These are phyloP conservation scores for Eupithecia subfuscata DNA, from an alignment of 2,888 invertebrate species.

Conservation along the genomic window DNA sequence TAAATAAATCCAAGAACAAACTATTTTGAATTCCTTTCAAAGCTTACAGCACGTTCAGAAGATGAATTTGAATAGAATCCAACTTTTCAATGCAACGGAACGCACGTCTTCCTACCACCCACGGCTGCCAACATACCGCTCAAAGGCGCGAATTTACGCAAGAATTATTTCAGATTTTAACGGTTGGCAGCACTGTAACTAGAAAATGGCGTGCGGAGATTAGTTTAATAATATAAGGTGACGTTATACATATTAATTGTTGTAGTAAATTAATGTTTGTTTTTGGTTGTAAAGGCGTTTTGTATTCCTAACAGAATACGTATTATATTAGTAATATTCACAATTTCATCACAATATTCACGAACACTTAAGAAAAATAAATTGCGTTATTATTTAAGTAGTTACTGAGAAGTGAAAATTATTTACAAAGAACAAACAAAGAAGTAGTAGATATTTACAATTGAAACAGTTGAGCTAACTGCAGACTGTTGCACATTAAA, in stretches of 20 bases:
- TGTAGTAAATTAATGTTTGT: background rate
- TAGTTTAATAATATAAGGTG: constrained; percentile 10
- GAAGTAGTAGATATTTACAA: too few species aligned
- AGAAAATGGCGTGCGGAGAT: constrained; percentile 50
- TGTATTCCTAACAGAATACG: background rate
- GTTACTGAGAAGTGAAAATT: too few species aligned
- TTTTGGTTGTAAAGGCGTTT: background rate
- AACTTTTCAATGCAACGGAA: constrained; percentile 19
- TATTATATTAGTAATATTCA: too few species aligned
- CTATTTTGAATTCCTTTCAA: background rate
- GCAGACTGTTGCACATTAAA: too few species aligned
- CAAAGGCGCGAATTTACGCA: constrained; percentile 64
- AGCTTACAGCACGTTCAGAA: background rate
- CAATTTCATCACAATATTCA: too few species aligned
- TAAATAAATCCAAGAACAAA: background rate
- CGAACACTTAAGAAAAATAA: too few species aligned
- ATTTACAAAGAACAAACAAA: too few species aligned
- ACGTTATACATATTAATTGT: constrained; percentile 25
- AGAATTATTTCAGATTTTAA: constrained; percentile 70
- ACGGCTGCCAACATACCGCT: constrained; percentile 18
- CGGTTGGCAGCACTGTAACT: constrained; percentile 74
- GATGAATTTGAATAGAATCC: constrained; percentile 12
- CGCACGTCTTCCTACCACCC: constrained; percentile 17
- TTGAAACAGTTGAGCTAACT: too few species aligned
- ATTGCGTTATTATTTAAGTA: too few species aligned